phyloP scores from a whole-genome alignment of 2,888 invertebrate genomes.

The Dynastes hyllus region DNA sequence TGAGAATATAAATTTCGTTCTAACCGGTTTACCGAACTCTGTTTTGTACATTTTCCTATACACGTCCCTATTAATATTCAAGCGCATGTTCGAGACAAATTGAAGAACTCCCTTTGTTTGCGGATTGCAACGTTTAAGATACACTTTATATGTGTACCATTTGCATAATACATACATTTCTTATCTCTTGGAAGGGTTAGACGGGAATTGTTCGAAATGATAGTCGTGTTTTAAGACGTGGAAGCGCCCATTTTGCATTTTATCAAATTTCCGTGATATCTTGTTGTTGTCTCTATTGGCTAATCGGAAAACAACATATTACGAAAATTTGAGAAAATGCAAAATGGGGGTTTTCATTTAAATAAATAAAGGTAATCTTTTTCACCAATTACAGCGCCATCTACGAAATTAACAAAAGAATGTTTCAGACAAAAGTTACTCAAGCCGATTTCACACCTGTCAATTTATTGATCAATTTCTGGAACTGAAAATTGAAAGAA shows the following conservation, averaged over 20 bases:
- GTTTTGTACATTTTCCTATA: slow-evolving; percentile 42
- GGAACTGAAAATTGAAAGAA: not conserved
- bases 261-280: too few species aligned
- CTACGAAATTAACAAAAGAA: too few species aligned
- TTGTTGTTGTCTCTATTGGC: too few species aligned
- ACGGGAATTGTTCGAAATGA: slow-evolving; percentile 22
- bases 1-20: slow-evolving; percentile 35
- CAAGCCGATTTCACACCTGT: too few species aligned
- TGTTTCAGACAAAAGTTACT: too few species aligned
- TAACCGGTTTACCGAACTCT: slow-evolving; percentile 39
- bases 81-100: slow-evolving; percentile 44
- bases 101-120: slow-evolving; percentile 43
- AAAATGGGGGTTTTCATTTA: too few species aligned
- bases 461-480: too few species aligned
- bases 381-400: too few species aligned
- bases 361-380: too few species aligned
- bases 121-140: slow-evolving; percentile 46
- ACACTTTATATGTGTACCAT: slow-evolving; percentile 45
- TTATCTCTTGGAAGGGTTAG: slow-evolving; percentile 39
- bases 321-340: too few species aligned
- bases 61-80: slow-evolving; percentile 41
- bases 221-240: slow-evolving; percentile 14
- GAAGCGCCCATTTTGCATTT: too few species aligned
- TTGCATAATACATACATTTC: slow-evolving; percentile 45
- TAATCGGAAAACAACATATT: too few species aligned